Evolutionary conservation across 2,888 invertebrate genomes (phyloP).

Genomic region (Euzophera pinguis): DNA sequence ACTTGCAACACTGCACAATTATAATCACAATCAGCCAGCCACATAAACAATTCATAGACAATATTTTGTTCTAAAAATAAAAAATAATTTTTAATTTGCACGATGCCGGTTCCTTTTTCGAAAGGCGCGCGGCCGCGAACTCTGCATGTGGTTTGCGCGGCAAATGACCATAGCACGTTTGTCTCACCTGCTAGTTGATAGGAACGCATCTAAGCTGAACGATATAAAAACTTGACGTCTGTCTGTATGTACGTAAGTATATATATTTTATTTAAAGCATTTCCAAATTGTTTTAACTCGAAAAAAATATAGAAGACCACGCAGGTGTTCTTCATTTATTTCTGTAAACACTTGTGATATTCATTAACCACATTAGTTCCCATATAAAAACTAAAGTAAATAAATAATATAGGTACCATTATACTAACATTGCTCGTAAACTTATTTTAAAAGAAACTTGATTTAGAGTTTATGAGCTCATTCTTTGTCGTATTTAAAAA

Average conservation of each 20-base stretch:
- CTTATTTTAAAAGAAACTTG: no score
- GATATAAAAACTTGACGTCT: neutral
- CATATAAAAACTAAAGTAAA: no score
- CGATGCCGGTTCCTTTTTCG: constrained; percentile 38
- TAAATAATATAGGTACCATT: no score
- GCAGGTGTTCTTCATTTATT: no score
- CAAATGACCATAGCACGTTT: constrained; percentile 57
- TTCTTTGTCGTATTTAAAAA: no score
- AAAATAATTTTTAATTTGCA: constrained; percentile 15
- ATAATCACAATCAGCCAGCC: neutral
- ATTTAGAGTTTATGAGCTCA: no score
- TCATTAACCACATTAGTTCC: no score
- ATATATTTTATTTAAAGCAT: no score
- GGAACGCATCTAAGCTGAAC: constrained; percentile 5
- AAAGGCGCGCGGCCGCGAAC: constrained; percentile 48
- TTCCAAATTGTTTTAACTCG: no score
- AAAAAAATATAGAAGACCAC: no score
- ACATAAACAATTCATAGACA: neutral
- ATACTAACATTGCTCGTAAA: no score
- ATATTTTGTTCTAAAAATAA: neutral
- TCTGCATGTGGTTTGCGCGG: constrained; percentile 50
- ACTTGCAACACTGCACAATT: constrained; percentile 6
- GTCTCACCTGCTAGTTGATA: constrained; percentile 37
- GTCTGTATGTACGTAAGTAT: neutral
- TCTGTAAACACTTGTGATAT: no score